Conservation (phyloP, 2,888 invertebrate species). For the Himalopsyche anomala region DNA sequence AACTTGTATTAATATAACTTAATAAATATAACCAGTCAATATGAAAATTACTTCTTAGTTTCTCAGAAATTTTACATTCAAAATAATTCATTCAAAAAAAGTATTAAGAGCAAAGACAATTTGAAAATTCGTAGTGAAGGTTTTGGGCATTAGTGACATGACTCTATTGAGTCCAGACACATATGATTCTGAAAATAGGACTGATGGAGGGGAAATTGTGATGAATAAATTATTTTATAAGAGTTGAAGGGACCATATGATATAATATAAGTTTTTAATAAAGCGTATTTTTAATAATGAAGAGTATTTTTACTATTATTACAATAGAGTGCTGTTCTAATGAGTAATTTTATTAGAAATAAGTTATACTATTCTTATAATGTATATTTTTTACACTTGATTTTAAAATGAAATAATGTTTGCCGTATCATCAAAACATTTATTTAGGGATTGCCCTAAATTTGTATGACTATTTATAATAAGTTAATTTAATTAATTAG, state of each 20-base stretch:
- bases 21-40: too few species aligned
- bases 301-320: not conserved
- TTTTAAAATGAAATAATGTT: not conserved
- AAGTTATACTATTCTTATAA: conserved; percentile 16
- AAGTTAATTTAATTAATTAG: not conserved
- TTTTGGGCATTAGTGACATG: too few species aligned
- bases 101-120: too few species aligned
- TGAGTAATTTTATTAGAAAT: not conserved
- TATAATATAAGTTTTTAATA: not conserved
- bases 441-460: not conserved
- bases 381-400: conserved; percentile 33
- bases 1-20: too few species aligned
- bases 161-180: too few species aligned
- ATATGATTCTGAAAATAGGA: too few species aligned
- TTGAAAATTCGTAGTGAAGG: too few species aligned
- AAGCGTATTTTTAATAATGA: not conserved
- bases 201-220: not conserved
- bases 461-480: not conserved
- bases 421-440: not conserved
- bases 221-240: conserved; percentile 30
- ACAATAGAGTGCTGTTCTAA: not conserved
- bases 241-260: conserved; percentile 12
- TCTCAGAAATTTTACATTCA: too few species aligned
- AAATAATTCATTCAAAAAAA: too few species aligned
- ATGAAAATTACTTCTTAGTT: too few species aligned